Conservation (phyloP, 2,888 invertebrate genomes). For the Agrotis ipsilon region DNA sequence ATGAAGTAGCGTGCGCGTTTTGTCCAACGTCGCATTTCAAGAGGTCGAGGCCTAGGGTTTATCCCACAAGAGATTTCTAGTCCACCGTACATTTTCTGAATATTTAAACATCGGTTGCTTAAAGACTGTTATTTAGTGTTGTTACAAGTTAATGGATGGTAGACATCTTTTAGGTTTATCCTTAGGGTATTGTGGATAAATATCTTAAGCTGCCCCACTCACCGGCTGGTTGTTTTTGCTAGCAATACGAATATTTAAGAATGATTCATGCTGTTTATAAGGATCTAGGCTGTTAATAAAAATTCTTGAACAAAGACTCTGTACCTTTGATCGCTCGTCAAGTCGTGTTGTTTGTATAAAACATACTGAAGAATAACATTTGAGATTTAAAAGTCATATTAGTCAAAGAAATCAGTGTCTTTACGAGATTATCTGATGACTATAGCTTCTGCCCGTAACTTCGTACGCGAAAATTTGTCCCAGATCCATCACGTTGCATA, state of each 20-base stretch:
- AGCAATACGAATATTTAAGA: too few species aligned
- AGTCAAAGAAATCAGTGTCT: too few species aligned
- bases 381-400: too few species aligned
- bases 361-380: not conserved
- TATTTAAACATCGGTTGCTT: slow-evolving; percentile 42
- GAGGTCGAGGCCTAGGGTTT: too few species aligned
- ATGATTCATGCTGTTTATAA: too few species aligned
- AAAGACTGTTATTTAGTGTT: slow-evolving; percentile 22
- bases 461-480: too few species aligned
- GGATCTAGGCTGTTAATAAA: not conserved
- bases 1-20: too few species aligned
- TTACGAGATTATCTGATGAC: too few species aligned
- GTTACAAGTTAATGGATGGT: slow-evolving; percentile 18
- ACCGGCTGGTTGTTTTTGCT: too few species aligned
- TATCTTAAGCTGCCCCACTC: not conserved
- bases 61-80: slow-evolving; percentile 7
- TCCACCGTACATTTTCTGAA: slow-evolving; percentile 33
- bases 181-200: slow-evolving; percentile 8
- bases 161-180: slow-evolving; percentile 10
- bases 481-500: too few species aligned
- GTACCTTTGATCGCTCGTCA: slow-evolving; percentile 14
- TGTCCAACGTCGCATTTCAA: too few species aligned
- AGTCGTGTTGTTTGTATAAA: slow-evolving; percentile 4
- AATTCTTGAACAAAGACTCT: not conserved
- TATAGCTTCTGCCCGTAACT: too few species aligned